A percentile compares a stretch with the other conserved stretches of the same genome.
phyloP scores from a whole-genome alignment of 2,888 invertebrate species.

The Drosophila ustulata region DNA sequence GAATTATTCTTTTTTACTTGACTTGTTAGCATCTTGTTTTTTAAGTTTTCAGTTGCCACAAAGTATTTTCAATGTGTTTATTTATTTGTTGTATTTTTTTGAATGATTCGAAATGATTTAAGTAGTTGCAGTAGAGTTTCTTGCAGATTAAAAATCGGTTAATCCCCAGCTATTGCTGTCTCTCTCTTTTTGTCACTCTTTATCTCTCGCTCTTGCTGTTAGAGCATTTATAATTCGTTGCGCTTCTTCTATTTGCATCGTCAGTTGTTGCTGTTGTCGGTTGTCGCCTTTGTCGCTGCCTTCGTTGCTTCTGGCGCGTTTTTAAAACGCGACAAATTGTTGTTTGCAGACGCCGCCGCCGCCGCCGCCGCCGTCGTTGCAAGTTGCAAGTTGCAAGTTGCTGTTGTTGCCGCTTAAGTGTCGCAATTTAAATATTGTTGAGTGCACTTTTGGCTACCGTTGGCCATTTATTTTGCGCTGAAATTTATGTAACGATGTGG shows the following conservation, averaged over 20 bases:
- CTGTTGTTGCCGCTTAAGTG: constrained; percentile 67
- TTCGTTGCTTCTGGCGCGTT: constrained; percentile 76
- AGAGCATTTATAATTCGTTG: constrained; percentile 37
- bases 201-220: neutral
- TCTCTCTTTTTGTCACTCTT: neutral
- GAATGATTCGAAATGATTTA: no score
- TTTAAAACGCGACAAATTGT: constrained; percentile 78
- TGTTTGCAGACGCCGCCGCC: constrained; percentile 77
- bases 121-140: no score
- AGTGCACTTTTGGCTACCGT: constrained; percentile 80
- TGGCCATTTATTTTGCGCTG: constrained; percentile 75
- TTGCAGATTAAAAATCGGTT: neutral
- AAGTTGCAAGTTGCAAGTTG: constrained; percentile 32
- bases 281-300: constrained; percentile 64
- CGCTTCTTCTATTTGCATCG: neutral
- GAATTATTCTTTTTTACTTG: no score
- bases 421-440: constrained; percentile 80
- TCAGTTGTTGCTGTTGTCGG: constrained; percentile 35
- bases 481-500: constrained; percentile 81
- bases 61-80: no score
- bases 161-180: no score
- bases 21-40: no score
- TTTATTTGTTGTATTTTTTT: no score
- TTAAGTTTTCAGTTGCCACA: no score
- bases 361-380: constrained; percentile 57